Conservation (phyloP, 2,113 vertebrate genomes). For the Acrocephalus kingi region DNA sequence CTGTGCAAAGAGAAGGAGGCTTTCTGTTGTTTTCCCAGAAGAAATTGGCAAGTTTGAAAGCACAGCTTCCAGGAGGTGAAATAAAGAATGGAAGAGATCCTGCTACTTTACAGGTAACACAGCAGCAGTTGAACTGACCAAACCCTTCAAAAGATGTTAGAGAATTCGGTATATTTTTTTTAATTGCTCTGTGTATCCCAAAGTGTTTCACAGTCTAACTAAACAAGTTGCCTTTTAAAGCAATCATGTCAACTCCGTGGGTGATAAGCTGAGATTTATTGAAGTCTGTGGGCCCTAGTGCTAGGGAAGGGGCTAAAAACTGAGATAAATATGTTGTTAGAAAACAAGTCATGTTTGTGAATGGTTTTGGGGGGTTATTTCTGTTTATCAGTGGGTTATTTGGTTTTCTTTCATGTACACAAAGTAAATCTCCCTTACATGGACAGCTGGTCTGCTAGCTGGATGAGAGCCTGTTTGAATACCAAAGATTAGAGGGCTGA, state of each 20-base stretch:
- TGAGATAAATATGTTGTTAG: neutral
- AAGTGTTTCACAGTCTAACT: neutral
- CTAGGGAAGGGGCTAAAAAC: neutral
- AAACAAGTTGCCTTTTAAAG: neutral
- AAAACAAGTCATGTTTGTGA: neutral
- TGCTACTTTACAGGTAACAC: conserved; percentile 77
- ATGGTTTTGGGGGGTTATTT: neutral
- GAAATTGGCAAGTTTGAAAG: conserved; percentile 77
- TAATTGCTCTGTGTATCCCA: neutral
- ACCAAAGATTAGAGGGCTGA: neutral
- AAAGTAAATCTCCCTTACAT: neutral
- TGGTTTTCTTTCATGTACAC: neutral
- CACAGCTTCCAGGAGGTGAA: neutral
- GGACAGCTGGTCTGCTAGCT: neutral
- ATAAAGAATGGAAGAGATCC: conserved; percentile 70
- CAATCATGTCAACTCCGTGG: neutral
- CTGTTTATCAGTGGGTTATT: neutral
- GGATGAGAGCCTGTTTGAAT: neutral
- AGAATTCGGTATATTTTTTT: neutral
- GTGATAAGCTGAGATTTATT: neutral
- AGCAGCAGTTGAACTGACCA: neutral
- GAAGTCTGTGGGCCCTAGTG: neutral
- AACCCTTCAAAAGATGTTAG: neutral
- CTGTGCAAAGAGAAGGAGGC: conserved; percentile 75
- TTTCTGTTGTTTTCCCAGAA: conserved; percentile 90